Base-by-base conservation (phyloP, 2,888 invertebrate species). In the Neocrepidodera transversa region DNA sequence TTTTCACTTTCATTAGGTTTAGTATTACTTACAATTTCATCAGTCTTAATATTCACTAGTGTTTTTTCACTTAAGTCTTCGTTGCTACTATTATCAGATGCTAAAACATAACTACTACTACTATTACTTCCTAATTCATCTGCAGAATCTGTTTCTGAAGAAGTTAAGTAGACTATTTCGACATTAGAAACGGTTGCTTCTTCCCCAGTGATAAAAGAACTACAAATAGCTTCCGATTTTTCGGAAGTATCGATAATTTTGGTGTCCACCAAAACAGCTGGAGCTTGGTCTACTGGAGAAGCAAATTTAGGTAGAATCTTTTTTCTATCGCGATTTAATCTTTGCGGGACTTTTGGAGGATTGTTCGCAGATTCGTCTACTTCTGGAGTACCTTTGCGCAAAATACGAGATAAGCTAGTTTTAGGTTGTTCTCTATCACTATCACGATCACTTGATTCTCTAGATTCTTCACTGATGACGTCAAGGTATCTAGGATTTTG, bases 401-500 rank as follows among this genome's bases (percentile, higher is more conserved):
- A 40, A 26, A 70, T 60, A 6, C 58, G 55, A 6, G 64, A 68
- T 6, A 84, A 64, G 23, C 66, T 67, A 14, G 17, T 28, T 40
- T 51, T 38, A 1, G 66, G 63, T 13, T 69, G 66, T 59, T 79
- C 78, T 45, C 66, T 81, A 64, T 85, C 82, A 65, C 86, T 87
- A 3, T 85, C 82, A 26, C 64, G 65, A 70, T 89, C 87, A 70
- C 89, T 89, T 2, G 85, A 85, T 80, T 92, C 92, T 13, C 89
- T 89, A n/a, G 35, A 36, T 38, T 54, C 54, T 78, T 92, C 92
- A 70, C 87, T 87, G 66, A 92, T 92, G 4, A 89, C 90, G 73
- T 90, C 91, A 71, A 92, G 80, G 65, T 85, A 88, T 73, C 89
- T 83, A 8, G 87, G 86, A 70, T 86, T 85, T 5, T 86, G 78